Evolutionary conservation across 2,113 vertebrate genomes (phyloP).

Genomic region (Mesitornis unicolor): DNA sequence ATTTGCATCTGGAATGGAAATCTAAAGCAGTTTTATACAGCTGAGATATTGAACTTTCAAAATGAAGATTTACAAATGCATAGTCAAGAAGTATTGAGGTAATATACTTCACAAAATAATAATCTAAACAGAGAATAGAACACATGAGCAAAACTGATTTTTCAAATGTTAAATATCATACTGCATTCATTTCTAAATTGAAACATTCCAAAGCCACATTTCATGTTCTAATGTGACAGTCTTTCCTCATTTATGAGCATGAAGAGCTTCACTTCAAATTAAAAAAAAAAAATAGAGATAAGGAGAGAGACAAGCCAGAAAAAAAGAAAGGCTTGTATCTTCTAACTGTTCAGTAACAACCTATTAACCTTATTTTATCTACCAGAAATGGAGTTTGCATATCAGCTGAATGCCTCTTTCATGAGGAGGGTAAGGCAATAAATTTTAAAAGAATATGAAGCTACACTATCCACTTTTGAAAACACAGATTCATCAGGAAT

Average conservation of each 20-base stretch:
- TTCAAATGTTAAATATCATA: conserved; percentile 31
- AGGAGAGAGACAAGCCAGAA: not conserved
- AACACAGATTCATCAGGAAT: not conserved
- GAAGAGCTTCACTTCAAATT: not conserved
- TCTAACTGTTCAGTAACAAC: not conserved
- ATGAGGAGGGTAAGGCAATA: not conserved
- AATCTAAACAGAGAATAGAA: not conserved
- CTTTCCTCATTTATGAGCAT: not conserved
- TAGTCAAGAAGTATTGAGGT: not conserved
- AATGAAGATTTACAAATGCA: conserved; percentile 34
- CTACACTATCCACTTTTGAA: not conserved
- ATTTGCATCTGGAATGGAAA: conserved; percentile 32
- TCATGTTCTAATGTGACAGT: not conserved
- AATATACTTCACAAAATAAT: not conserved
- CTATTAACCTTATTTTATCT: not conserved
- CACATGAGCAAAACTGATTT: not conserved
- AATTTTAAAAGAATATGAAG: not conserved
- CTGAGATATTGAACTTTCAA: conserved; percentile 24
- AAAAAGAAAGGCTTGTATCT: not conserved
- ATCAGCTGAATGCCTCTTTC: not conserved
- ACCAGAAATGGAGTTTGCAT: not conserved
- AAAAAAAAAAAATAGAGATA: not conserved
- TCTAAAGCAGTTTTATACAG: not conserved
- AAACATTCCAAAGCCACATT: not conserved
- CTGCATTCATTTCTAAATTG: conserved; percentile 13